Evolutionary conservation across 2,113 vertebrate genomes (phyloP), one percentile per base, ranked within the genome.

Genomic region (Dicrurus megarhynchus): DNA sequence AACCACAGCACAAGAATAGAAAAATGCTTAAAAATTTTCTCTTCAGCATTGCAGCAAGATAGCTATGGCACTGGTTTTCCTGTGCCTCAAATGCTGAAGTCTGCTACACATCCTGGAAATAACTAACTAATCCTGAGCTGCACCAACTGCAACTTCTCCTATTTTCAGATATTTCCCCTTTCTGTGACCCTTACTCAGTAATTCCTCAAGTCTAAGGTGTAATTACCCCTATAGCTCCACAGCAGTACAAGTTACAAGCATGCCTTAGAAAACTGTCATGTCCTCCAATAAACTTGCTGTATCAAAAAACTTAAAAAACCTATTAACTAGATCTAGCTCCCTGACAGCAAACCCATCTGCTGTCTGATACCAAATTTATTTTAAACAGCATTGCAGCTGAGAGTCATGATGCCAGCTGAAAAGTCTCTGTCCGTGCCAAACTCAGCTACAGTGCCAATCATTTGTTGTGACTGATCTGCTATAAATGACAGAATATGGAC

Each of bases 311-410:
- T 56, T 12, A 3, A 75, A 93, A 87, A 78, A 28, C 4, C 70
- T 76, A 56, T 59, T 77, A 85, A 33, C 47, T 68, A 82, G 70
- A 92, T 79, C 44, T 82, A 90, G 49, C 44, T 80, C 37, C 59
- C 53, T 85, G 87, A 79, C 32, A 94, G 70, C 61, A 94, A 79
- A 71, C 47, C 15, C 53, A 68, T 91, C 81, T 35, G 35, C 59
- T 70, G 77, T 50, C 60, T 93, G 56, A 75, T 87, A 93, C 44
- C 37, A 64, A 67, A 84, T 93, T 76, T 93, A 91, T 93, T 95
- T 93, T 94, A 87, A 93, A 82, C 3, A 87, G 65, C 61, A 61
- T 19, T 87, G 74, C 78, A 90, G 65, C 70, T 91, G 56, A 87
- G 53, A 82, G 49, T 46, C 75, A 49, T 33, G 53, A 70, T 61